phyloP scores from a whole-genome alignment of 2,113 vertebrate genomes.

The Hypomesus transpacificus region DNA sequence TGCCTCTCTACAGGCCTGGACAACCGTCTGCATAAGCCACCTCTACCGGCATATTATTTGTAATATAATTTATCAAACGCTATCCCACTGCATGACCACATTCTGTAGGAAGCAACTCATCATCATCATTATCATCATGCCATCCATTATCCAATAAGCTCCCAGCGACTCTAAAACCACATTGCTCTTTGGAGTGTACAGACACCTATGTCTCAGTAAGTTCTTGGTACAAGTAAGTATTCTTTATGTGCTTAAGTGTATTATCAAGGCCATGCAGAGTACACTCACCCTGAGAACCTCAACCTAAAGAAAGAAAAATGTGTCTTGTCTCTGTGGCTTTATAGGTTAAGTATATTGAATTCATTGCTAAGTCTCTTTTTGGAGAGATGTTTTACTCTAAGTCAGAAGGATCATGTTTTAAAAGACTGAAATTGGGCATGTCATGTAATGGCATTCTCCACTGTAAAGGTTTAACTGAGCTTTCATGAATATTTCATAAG shows the following conservation, averaged over 20 bases:
- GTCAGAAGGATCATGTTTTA: constrained; percentile 16
- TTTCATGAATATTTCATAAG: constrained; percentile 44
- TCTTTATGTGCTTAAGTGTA: not conserved
- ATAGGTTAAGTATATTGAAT: not conserved
- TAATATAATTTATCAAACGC: no score
- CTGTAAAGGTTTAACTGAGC: constrained; percentile 47
- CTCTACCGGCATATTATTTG: no score
- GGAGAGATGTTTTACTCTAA: constrained; percentile 2
- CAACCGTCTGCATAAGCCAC: no score
- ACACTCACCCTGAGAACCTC: not conserved
- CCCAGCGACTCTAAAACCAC: no score
- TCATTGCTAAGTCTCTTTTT: not conserved
- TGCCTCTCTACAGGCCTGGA: no score
- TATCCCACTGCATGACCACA: no score
- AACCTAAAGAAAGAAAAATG: not conserved
- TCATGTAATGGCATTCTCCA: constrained; percentile 35
- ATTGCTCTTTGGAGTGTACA: no score
- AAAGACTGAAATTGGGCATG: constrained; percentile 30
- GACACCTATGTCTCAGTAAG: not conserved
- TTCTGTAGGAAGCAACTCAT: no score
- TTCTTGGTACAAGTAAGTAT: not conserved
- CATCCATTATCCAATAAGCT: no score
- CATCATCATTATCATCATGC: no score
- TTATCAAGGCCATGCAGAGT: not conserved
- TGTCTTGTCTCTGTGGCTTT: not conserved